A percentile compares a stretch with the other conserved stretches of the same genome.
phyloP scores from a whole-genome alignment of 2,797 vertebrate species.

The Luscinia megarhynchos region DNA sequence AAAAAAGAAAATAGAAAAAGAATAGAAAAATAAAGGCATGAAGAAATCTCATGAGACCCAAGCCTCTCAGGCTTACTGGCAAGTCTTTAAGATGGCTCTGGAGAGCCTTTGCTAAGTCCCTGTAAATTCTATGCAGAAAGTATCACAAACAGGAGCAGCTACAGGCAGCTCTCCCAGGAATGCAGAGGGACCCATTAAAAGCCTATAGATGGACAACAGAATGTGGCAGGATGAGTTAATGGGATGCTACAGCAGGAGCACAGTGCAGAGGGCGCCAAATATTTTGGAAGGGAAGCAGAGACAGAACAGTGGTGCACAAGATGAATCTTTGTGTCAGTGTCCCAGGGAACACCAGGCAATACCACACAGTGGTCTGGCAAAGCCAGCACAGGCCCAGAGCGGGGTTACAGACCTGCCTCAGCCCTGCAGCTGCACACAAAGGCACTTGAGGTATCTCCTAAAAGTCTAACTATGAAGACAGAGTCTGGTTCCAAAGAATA shows the following conservation, averaged over 20 bases:
- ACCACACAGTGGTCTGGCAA: background rate
- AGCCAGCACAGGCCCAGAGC: background rate
- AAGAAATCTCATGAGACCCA: background rate
- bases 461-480: accelerated
- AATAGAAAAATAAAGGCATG: background rate
- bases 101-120: background rate
- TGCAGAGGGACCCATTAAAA: background rate
- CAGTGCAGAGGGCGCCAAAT: background rate
- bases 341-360: background rate
- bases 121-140: background rate
- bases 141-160: background rate
- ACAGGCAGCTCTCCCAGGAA: background rate
- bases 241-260: background rate
- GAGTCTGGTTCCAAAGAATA: background rate
- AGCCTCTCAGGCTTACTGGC: background rate
- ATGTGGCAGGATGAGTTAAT: accelerated
- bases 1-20: background rate
- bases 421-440: background rate
- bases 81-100: background rate
- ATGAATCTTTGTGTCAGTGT: background rate
- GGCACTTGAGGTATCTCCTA: background rate
- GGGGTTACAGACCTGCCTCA: background rate
- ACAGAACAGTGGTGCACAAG: background rate
- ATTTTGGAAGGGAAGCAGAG: background rate
- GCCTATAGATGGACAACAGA: background rate